Base-by-base conservation (phyloP, 2,113 vertebrate species). In the Chlamydotis undulata region DNA sequence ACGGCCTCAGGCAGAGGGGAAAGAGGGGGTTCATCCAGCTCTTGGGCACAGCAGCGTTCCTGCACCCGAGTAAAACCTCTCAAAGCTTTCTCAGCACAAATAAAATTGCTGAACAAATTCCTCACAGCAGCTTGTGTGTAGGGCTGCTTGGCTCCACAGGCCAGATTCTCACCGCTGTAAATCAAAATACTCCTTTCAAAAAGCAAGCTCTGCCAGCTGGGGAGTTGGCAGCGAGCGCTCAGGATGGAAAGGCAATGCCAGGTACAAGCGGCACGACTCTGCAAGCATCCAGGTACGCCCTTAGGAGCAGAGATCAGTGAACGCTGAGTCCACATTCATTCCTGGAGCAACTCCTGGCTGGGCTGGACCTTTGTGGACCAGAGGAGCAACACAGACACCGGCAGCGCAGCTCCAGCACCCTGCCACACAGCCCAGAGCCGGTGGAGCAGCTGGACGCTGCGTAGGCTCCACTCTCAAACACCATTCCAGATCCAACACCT, bases 321-420 rank as follows among this genome's bases (percentile, higher is more conserved):
- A 9, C 2, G 2, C 19, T 11, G 12, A 25, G 22, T 21, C 31
- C 39, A 21, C 25, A 3, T 6, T 35, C 11, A 33, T 23, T 90
- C 45, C 71, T 55, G 37, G 37, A 24, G 12, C n/a, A 63, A 1
- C 8, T 60, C 67, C 39, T 68, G 83, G 9, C 57, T 76, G 33
- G 33, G n/a, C 21, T 11, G 43, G 21, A 47, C 21, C 29, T 49
- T 52, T 45, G 7, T 3, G 22, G 69, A 19, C 19, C 1, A 1
- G 8, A 14, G 19, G 16, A 21, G 19, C 14, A 19, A 0, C 3
- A 24, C 45, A 23, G 35, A 9, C 50, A 1, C 29, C 2, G 2
- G 45, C 8, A 9, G 0, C 1, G 19, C 12, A 25, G 33, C 18
- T 9, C 39, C 63, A 87, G 80, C 71, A 35, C 60, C 53, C 19